Evolutionary conservation across 23 tunicate species (phyloP).

Genomic region (Trididemnum miniatum): DNA sequence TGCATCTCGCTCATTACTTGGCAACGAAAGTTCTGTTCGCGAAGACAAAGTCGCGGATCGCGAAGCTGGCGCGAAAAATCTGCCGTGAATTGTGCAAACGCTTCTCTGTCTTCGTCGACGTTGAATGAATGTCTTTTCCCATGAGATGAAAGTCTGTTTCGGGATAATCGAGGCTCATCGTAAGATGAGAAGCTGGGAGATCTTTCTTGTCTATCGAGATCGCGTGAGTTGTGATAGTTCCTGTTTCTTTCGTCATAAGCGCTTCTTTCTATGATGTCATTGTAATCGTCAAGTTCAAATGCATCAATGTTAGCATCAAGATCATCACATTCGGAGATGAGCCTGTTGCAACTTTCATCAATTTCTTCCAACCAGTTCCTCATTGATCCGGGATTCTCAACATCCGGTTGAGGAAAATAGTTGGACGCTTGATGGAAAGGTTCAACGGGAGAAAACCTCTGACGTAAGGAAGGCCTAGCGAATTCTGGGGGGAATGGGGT

Average conservation of each 20-base stretch:
- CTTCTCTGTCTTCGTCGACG: neutral
- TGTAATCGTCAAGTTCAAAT: neutral
- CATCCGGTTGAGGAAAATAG: neutral
- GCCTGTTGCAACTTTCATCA: slow-evolving; percentile 3
- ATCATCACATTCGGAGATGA: neutral
- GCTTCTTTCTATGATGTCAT: neutral
- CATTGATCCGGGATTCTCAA: neutral
- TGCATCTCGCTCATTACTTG: slow-evolving; percentile 19
- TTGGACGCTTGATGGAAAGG: neutral
- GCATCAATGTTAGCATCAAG: neutral
- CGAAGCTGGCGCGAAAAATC: slow-evolving; percentile 13
- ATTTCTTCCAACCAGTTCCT: slow-evolving; percentile 4
- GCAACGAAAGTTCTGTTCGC: slow-evolving; percentile 34
- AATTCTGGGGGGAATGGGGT: too few species aligned
- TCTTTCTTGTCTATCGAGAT: neutral
- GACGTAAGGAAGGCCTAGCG: neutral
- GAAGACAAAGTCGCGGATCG: slow-evolving; percentile 18
- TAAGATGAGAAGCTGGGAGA: neutral
- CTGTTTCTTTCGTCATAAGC: neutral
- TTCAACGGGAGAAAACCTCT: neutral
- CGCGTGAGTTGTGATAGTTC: neutral
- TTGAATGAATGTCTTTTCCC: neutral
- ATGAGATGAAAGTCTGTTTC: neutral
- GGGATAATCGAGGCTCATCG: neutral
- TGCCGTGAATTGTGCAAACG: slow-evolving; percentile 5